These are phyloP conservation scores for Elachura formosa DNA, from an alignment of 2,113 vertebrate species.

Conservation along the genomic window DNA sequence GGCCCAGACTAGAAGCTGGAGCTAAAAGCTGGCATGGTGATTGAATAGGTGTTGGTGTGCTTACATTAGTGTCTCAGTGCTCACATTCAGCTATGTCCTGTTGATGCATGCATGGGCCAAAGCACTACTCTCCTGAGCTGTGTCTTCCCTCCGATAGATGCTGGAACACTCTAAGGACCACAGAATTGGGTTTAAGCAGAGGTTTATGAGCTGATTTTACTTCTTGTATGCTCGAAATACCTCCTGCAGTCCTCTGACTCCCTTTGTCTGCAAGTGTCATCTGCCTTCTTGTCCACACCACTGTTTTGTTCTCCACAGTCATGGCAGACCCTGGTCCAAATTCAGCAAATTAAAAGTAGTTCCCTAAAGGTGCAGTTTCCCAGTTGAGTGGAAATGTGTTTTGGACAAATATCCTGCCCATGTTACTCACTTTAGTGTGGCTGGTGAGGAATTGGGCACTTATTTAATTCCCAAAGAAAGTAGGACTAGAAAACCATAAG, in stretches of 20 bases:
- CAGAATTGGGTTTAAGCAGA: background rate
- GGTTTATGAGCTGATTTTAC: background rate
- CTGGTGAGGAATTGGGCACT: background rate
- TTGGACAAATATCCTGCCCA: background rate
- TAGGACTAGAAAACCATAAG: background rate
- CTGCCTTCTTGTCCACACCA: background rate
- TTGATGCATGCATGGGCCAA: background rate
- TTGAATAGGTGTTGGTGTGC: background rate
- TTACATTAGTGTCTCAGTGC: background rate
- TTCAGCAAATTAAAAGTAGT: background rate
- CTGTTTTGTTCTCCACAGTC: background rate
- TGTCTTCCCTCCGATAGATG: background rate
- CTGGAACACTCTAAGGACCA: background rate
- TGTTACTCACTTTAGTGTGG: rapidly evolving
- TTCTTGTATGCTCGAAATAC: background rate
- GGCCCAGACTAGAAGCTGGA: background rate
- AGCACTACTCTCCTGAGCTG: background rate
- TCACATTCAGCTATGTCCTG: background rate
- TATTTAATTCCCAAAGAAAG: background rate
- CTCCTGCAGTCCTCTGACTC: background rate
- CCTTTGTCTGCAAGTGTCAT: background rate
- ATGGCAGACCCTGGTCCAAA: background rate
- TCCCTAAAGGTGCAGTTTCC: background rate
- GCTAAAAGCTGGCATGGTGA: background rate
- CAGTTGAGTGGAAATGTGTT: background rate